Evolutionary conservation across 2,113 vertebrate genomes (phyloP).

Genomic region (Dolichotis patagonum): DNA sequence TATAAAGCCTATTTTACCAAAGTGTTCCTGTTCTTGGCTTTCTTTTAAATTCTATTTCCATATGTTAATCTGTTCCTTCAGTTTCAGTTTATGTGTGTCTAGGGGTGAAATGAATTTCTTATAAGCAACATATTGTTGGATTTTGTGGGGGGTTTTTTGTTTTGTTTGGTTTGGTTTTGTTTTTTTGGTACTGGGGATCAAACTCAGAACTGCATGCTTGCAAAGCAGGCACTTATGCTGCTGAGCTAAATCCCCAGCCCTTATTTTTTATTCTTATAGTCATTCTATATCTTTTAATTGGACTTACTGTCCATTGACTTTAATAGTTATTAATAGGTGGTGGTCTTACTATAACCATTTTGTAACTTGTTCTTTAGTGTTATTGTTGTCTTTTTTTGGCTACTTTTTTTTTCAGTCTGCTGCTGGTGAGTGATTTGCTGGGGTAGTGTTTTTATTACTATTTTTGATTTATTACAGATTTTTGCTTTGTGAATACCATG

Average conservation of each 20-base stretch:
- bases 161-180: too few relatives aligned
- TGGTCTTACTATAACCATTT: neutral
- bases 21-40: neutral
- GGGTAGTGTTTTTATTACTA: neutral
- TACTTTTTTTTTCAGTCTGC: neutral
- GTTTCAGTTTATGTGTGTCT: neutral
- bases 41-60: neutral
- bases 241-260: too few relatives aligned
- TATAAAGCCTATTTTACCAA: neutral
- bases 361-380: neutral
- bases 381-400: neutral
- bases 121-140: neutral
- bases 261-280: neutral
- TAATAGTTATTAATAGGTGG: neutral
- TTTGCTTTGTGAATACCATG: neutral
- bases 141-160: too few relatives aligned
- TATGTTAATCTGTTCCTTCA: neutral
- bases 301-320: neutral
- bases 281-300: neutral
- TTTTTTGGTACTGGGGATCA: too few relatives aligned
- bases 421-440: neutral
- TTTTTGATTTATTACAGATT: neutral
- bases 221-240: too few relatives aligned
- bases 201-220: too few relatives aligned
- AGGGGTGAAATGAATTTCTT: neutral